phyloP scores from a whole-genome alignment of 53 echinoderm and acorn worm genomes.

The Hippasteria phrygiana region DNA sequence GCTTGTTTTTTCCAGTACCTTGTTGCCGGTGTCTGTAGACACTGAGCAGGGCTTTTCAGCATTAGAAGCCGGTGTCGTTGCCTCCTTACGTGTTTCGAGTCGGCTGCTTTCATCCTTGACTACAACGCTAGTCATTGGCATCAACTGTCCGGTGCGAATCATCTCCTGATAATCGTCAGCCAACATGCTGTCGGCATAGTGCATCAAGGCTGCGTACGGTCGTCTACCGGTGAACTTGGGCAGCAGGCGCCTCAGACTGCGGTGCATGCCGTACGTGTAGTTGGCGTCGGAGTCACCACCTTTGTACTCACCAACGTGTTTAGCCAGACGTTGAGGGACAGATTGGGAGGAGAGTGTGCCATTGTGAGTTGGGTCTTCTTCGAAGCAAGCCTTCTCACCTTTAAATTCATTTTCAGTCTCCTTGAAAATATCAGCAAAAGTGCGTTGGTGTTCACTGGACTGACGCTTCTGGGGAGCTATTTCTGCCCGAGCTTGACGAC shows the following conservation, averaged over 20 bases:
- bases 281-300: conserved; percentile 7
- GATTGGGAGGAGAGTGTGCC: too few species aligned
- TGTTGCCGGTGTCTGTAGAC: background rate
- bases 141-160: conserved; percentile 25
- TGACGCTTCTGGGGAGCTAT: background rate
- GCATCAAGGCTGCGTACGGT: conserved; percentile 47
- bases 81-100: too few species aligned
- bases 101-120: too few species aligned
- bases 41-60: background rate
- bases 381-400: background rate
- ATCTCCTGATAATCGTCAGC: conserved; percentile 1
- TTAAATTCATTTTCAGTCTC: background rate
- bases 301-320: background rate
- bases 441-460: background rate
- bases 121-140: background rate
- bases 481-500: background rate
- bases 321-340: background rate
- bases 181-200: conserved; percentile 40
- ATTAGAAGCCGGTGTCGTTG: background rate
- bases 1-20: background rate
- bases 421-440: background rate
- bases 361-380: background rate
- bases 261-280: conserved; percentile 28
- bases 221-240: conserved; percentile 42
- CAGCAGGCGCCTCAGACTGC: conserved; percentile 14